A percentile compares a stretch with the other conserved stretches of the same genome.
Conservation (phyloP, 2,888 invertebrate species). For the Mesochorus sp. region DNA sequence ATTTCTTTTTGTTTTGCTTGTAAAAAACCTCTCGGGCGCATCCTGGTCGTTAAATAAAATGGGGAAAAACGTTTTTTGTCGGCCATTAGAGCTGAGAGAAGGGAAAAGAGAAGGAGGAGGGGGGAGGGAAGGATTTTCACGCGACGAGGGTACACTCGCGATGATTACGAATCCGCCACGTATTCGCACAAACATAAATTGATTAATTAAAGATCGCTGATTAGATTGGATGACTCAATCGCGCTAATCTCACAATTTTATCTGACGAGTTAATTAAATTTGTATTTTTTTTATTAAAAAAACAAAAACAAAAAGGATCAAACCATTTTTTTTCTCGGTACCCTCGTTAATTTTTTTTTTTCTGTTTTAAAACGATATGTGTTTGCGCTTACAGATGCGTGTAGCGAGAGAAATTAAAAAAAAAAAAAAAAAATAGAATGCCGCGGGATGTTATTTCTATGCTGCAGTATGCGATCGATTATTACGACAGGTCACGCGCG, state of each 20-base stretch:
- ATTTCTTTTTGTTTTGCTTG: neutral
- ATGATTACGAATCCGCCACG: conserved; percentile 28
- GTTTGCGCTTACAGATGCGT: neutral
- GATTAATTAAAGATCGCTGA: conserved; percentile 44
- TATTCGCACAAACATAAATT: conserved; percentile 39
- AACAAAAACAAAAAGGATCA: conserved; percentile 8
- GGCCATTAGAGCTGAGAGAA: neutral
- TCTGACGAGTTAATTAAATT: conserved; percentile 25
- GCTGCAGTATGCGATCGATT: neutral
- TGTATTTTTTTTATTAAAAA: conserved; percentile 52
- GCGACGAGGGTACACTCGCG: neutral
- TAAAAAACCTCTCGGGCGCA: neutral
- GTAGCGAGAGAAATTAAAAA: neutral
- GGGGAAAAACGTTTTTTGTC: neutral
- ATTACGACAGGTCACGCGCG: neutral
- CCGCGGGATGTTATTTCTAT: neutral
- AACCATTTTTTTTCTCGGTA: neutral
- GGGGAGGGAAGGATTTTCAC: too few relatives aligned
- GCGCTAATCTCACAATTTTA: neutral
- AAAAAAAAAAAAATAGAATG: too few relatives aligned
- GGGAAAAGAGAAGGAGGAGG: neutral
- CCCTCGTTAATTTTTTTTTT: conserved; percentile 47
- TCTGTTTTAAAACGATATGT: conserved; percentile 36
- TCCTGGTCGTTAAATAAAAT: conserved; percentile 14
- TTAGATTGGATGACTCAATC: conserved; percentile 32